These are phyloP conservation scores for Ptyas mucosa DNA, from an alignment of 2,113 vertebrate species.

Conservation along the genomic window DNA sequence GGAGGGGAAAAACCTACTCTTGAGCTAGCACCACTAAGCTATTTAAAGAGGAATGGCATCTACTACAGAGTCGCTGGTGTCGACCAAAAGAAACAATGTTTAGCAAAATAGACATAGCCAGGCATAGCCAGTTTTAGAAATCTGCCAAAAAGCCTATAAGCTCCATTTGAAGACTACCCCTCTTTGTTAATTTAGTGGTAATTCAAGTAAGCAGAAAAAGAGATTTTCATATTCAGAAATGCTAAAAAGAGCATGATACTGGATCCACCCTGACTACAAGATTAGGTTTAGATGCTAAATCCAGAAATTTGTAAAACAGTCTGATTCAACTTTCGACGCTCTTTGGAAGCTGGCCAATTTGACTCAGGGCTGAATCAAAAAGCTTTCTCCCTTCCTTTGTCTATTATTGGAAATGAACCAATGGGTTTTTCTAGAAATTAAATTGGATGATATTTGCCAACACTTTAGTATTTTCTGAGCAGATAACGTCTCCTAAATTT, in stretches of 20 bases:
- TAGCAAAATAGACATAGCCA: conserved; percentile 63
- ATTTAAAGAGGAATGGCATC: conserved; percentile 75
- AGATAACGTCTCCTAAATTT: neutral
- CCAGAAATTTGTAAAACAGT: neutral
- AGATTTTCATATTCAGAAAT: conserved; percentile 22
- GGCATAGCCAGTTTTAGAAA: conserved; percentile 67
- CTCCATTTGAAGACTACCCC: conserved; percentile 67
- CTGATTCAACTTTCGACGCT: neutral
- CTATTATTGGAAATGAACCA: neutral
- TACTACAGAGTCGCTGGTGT: conserved; percentile 81
- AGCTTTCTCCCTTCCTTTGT: neutral
- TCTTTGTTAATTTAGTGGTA: neutral
- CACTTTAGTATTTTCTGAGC: neutral
- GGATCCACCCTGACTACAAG: neutral
- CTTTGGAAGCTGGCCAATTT: neutral
- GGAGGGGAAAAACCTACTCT: conserved; percentile 23
- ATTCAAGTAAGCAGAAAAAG: neutral
- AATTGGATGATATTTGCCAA: neutral
- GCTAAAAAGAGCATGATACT: neutral
- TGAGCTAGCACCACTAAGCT: conserved; percentile 89
- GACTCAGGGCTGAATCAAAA: neutral
- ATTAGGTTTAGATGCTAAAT: neutral
- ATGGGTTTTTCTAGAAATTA: neutral
- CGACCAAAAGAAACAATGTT: conserved; percentile 78
- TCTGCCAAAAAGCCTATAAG: conserved; percentile 68